Percentiles rank a stretch among this genome's conserved stretches.
Conservation (phyloP, 2,113 vertebrate species). For the Sander vitreus region DNA sequence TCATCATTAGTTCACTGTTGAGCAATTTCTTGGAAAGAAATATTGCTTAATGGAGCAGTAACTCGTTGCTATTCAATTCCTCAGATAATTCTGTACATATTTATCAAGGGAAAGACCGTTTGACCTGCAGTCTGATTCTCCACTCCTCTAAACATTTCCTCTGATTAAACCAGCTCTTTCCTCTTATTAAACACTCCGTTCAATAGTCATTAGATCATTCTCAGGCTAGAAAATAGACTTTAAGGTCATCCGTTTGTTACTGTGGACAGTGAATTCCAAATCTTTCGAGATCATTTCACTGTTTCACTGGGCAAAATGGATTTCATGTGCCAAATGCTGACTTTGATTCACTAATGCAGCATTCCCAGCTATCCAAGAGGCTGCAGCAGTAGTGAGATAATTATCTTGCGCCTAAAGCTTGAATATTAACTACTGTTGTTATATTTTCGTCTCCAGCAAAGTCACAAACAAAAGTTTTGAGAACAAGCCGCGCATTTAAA, state of each 20-base stretch:
- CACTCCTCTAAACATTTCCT: not conserved
- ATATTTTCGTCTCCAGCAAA: slow-evolving; percentile 29
- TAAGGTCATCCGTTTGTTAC: not conserved
- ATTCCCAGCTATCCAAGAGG: slow-evolving; percentile 41
- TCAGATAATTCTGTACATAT: not conserved
- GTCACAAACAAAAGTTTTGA: slow-evolving; percentile 44
- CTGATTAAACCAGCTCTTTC: slow-evolving; percentile 9
- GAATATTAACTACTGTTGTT: slow-evolving; percentile 47
- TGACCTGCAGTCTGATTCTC: not conserved
- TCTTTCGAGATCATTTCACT: not conserved
- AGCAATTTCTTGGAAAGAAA: not conserved
- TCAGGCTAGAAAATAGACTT: slow-evolving; percentile 1
- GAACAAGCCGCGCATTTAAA: slow-evolving; percentile 38
- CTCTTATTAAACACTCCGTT: not conserved
- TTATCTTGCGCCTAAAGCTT: slow-evolving; percentile 48
- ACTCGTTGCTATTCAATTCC: not conserved
- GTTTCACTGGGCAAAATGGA: not conserved
- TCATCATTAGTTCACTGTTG: not conserved
- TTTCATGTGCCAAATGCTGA: slow-evolving; percentile 26
- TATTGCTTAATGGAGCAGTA: not conserved
- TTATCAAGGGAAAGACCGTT: not conserved
- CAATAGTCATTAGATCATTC: slow-evolving; percentile 11
- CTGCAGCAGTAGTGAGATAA: slow-evolving; percentile 42
- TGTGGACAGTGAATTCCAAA: not conserved
- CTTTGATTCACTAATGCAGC: slow-evolving; percentile 47